phyloP scores from a whole-genome alignment of 2,888 invertebrate species.

The Standfussiana lucernea region DNA sequence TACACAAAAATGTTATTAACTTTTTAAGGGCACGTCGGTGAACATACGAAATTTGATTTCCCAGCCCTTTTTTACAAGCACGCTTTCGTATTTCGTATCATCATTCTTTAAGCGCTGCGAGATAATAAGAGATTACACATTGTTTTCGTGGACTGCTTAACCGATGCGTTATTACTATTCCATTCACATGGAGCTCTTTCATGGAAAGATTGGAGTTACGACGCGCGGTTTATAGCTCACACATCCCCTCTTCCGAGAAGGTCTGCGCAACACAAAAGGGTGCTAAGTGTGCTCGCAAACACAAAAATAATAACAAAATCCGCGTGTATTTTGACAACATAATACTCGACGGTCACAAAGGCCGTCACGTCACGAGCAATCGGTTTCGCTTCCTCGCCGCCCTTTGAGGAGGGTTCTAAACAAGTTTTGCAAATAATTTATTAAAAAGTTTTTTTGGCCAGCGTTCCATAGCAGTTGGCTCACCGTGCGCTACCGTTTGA shows the following conservation, averaged over 20 bases:
- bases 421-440: constrained; percentile 90
- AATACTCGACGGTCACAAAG: constrained; percentile 89
- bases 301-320: constrained; percentile 91
- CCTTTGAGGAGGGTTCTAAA: constrained; percentile 87
- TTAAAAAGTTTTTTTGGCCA: constrained; percentile 83
- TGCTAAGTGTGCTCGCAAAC: constrained; percentile 90
- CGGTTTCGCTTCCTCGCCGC: constrained; percentile 88
- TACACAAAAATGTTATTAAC: constrained; percentile 87
- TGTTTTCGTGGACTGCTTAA: constrained; percentile 78
- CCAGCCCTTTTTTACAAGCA: constrained; percentile 70
- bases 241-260: constrained; percentile 87
- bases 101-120: constrained; percentile 63
- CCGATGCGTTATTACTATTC: constrained; percentile 83
- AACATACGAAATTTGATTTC: constrained; percentile 74
- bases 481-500: constrained; percentile 88
- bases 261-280: constrained; percentile 84
- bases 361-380: constrained; percentile 89
- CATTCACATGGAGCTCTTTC: constrained; percentile 84
- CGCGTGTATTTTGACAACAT: constrained; percentile 90
- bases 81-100: constrained; percentile 70
- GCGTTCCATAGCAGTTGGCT: constrained; percentile 77
- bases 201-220: constrained; percentile 84
- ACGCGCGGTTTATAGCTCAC: constrained; percentile 80
- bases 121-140: constrained; percentile 74
- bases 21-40: constrained; percentile 79